A percentile compares a stretch with the other conserved stretches of the same genome.
Conservation (phyloP, 2,888 invertebrate species). For the Salpingus planirostris region DNA sequence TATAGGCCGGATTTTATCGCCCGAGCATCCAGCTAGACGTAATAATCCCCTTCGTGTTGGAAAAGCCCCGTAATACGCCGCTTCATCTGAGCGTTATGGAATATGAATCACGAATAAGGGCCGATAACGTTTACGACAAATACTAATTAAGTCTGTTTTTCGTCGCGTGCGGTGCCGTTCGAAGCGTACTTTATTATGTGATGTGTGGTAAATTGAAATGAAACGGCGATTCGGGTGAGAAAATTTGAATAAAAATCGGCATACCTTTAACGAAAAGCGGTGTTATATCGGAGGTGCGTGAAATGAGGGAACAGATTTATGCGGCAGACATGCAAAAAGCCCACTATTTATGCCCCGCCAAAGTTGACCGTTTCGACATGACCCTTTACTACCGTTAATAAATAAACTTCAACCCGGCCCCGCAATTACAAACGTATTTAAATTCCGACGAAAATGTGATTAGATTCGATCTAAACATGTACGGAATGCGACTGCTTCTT, state of each 20-base stretch:
- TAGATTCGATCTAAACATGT: too few species aligned
- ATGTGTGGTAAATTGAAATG: conserved; percentile 7
- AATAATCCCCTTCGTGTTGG: too few species aligned
- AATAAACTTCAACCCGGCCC: too few species aligned
- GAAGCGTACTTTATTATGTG: conserved; percentile 11
- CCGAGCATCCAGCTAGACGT: too few species aligned
- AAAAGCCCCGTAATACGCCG: too few species aligned
- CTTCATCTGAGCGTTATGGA: too few species aligned
- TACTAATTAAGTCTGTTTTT: conserved; percentile 2
- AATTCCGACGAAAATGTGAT: too few species aligned
- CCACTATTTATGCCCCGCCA: neutral
- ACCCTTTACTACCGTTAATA: neutral
- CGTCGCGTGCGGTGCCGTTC: conserved; percentile 7
- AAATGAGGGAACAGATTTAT: neutral
- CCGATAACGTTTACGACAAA: neutral
- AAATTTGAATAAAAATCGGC: conserved; percentile 5
- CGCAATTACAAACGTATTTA: too few species aligned
- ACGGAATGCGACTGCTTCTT: too few species aligned
- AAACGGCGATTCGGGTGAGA: conserved; percentile 8
- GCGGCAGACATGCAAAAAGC: neutral
- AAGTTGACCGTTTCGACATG: neutral
- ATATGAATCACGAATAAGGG: neutral
- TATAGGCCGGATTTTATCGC: too few species aligned
- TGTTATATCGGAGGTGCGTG: neutral
- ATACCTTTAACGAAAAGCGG: neutral